These are phyloP conservation scores for Pseudolycoriella hygida DNA, from an alignment of 2,888 invertebrate genomes.

Conservation along the genomic window DNA sequence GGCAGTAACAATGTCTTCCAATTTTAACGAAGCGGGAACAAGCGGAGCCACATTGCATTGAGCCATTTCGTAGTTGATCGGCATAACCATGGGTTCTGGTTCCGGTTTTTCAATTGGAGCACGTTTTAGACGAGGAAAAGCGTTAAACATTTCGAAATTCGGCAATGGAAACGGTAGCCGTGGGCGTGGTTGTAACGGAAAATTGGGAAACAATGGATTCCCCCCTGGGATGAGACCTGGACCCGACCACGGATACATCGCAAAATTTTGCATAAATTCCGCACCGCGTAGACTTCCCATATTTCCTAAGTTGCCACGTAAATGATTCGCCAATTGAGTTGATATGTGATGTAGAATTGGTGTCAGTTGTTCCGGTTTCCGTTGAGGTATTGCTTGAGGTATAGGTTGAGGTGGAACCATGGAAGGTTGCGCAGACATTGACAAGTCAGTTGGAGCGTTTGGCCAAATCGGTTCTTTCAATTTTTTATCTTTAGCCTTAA, in stretches of 20 bases:
- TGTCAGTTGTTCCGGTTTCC: neutral
- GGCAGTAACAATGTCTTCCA: neutral
- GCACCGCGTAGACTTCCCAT: slow-evolving; percentile 23
- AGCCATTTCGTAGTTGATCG: slow-evolving; percentile 15
- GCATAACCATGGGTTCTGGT: slow-evolving; percentile 1
- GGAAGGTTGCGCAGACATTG: neutral
- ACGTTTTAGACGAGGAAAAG: neutral
- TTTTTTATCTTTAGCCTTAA: neutral
- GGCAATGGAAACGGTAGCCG: neutral
- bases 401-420: slow-evolving; percentile 2
- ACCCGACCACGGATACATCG: slow-evolving; percentile 24
- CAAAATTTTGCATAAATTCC: slow-evolving; percentile 26
- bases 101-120: neutral
- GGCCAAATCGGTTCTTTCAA: neutral
- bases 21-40: slow-evolving; percentile 20
- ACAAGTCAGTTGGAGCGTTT: neutral
- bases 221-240: slow-evolving; percentile 36
- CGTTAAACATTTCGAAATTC: neutral
- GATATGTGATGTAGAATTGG: neutral
- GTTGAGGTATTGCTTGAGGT: slow-evolving; percentile 2
- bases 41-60: slow-evolving; percentile 27
- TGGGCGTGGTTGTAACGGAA: neutral
- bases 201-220: slow-evolving; percentile 26
- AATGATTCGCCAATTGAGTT: neutral
- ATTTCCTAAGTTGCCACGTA: slow-evolving; percentile 12